Base-by-base conservation (phyloP, 2,113 vertebrate genomes). In the Misgurnus mizolepis region DNA sequence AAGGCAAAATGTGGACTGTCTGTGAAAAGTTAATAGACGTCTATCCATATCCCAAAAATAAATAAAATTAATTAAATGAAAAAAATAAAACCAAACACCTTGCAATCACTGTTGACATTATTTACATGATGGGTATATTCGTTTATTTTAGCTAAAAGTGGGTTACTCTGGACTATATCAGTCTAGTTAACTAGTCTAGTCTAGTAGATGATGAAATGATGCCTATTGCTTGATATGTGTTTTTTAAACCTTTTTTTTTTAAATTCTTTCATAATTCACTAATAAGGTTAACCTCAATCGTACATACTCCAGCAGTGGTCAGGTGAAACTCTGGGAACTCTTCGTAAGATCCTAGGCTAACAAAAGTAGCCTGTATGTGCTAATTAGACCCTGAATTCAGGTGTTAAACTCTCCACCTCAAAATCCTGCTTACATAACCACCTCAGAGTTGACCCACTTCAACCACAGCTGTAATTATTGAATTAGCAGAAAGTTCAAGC, bases 401-500 rank as follows among this genome's bases (percentile, higher is more conserved):
- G 93, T 94, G 93, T 93, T 94, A 93, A 93, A 91, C 89, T 91
- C 89, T 90, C 88, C 91, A 89, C 89, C 88, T 89, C 89, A 90
- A 92, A 92, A 89, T 88, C 88, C 87, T 80, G 90, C 89, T 93
- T 92, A 91, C 91, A 91, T 91, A 94, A 94, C 93, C 92, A 91
- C 88, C 92, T 92, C 55, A 92, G 93, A 92, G 90, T 88, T 90
- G 91, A 92, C 91, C 93, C 92, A 90, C 92, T 92, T 92, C 90
- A 91, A 92, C 87, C 92, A 94, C 90, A 94, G 94, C 94, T 94
- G 93, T 94, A 98, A 98, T 98, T 97, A 98, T 92, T 97, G 95
- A 97, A 98, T 97, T 97, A 96, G 94, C 90, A 94, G 93, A 89
- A 97, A 96, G 96, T 97, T 98, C 94, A 96, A 91, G 92, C 93